Base-by-base conservation (phyloP, 2,888 invertebrate genomes). In the Maniola hyperantus region DNA sequence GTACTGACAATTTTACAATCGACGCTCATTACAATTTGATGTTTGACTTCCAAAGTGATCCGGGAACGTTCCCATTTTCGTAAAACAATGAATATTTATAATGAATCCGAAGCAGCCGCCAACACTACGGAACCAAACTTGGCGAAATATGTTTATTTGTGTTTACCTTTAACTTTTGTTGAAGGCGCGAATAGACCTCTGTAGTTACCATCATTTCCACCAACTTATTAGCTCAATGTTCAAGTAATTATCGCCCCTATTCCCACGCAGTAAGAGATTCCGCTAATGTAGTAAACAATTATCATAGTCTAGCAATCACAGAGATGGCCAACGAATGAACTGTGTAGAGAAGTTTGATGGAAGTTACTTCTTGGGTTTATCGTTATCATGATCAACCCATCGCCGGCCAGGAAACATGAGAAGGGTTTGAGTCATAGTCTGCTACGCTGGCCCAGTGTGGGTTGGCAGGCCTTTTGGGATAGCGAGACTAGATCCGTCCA, bases 31-130 rank as follows among this genome's bases (percentile, higher is more conserved):
- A 15, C 34, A n/a, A 34, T 36, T 33, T 34, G 34, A 42, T 26
- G 13, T 26, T 58, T 58, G 54, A 54, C n/a, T 34, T 15, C 0
- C 34, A n/a, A 44, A 58, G 42, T 58, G 44, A 11, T 13, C 42
- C 26, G 13, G 39, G 26, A 26, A n/a, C 44, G 48, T 33, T 46
- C 6, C n/a, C 0, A 59, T 44, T 46, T 46, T 59, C 33, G 15
- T 46, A 33, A 59, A 48, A 34, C 59, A 48, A 46, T 48, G 33
- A 59, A 59, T 59, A 34, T 59, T 59, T 59, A 59, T 48, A 59
- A 42, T 13, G 42, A 57, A 20, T 20, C 11, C 0, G 26, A 51
- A 26, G 5, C 11, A 11, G 26, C 20, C 5, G 20, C 26, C 36
- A 42, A 1, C 36, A n/a, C 6, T 5, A 5, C 15, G 1, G 7